Conservation (phyloP, 1,140 invertebrate genomes). For the Trachelipus rathkii region DNA sequence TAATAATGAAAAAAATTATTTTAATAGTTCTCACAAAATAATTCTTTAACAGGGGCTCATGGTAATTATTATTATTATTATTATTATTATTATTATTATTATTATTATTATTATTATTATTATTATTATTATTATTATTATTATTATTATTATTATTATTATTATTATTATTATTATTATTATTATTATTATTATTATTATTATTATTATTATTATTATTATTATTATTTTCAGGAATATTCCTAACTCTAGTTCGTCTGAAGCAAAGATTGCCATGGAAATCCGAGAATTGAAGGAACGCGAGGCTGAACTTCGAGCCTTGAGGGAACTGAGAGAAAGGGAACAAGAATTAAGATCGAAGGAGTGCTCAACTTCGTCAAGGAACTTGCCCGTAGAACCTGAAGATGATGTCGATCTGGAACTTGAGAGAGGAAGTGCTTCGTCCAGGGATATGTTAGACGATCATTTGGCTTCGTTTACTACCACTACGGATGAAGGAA, state of each 20-base stretch:
- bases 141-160: neutral
- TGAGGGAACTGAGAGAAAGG: conserved; percentile 12
- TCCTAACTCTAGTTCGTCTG: conserved; percentile 42
- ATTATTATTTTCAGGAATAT: neutral
- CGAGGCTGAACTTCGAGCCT: conserved; percentile 21
- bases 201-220: neutral
- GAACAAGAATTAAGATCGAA: conserved; percentile 40
- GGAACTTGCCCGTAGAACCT: neutral
- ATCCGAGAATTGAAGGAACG: conserved; percentile 50
- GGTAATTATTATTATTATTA: neutral
- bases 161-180: neutral
- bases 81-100: neutral
- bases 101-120: conserved; percentile 2
- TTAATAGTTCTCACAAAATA: too few species aligned
- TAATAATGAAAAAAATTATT: too few species aligned
- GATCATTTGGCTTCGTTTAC: conserved; percentile 46
- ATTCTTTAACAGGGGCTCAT: too few species aligned
- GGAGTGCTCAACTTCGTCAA: neutral
- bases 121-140: neutral
- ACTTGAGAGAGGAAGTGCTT: conserved; percentile 20
- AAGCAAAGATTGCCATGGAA: conserved; percentile 54
- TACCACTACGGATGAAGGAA: conserved; percentile 50
- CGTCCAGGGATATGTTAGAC: conserved; percentile 41
- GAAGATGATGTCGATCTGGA: conserved; percentile 30
- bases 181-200: neutral